Conservation (phyloP, 2,797 vertebrate species). For the Anolis apletophallus region DNA sequence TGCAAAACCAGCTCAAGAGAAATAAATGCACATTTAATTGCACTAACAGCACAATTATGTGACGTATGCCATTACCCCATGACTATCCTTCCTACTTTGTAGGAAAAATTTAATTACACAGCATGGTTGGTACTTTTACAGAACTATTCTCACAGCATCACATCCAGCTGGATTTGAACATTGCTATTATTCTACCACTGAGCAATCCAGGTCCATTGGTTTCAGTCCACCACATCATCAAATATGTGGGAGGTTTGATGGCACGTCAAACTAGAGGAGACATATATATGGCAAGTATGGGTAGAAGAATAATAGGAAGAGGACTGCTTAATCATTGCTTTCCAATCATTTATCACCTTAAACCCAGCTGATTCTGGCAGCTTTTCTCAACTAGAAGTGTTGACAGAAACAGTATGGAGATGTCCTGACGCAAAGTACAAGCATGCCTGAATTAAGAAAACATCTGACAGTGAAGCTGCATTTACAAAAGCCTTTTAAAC, state of each 20-base stretch:
- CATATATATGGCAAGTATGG: neutral
- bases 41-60: constrained; percentile 34
- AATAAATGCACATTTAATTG: constrained; percentile 35
- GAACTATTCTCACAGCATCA: constrained; percentile 14
- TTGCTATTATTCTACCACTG: neutral
- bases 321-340: neutral
- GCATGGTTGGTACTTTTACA: constrained; percentile 7
- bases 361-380: neutral
- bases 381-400: neutral
- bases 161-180: constrained; percentile 16
- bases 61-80: constrained; percentile 28
- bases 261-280: neutral
- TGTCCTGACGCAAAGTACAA: neutral
- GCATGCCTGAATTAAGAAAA: too few relatives aligned
- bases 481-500: too few relatives aligned
- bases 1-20: constrained; percentile 15
- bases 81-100: constrained; percentile 27
- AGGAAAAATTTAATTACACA: constrained; percentile 38
- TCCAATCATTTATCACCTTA: neutral
- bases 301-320: too few relatives aligned
- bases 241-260: neutral
- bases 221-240: neutral
- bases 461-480: too few relatives aligned
- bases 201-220: neutral
- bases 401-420: too few relatives aligned